Evolutionary conservation across 2,797 vertebrate species (phyloP).

Genomic region (Myripristis jacobus): DNA sequence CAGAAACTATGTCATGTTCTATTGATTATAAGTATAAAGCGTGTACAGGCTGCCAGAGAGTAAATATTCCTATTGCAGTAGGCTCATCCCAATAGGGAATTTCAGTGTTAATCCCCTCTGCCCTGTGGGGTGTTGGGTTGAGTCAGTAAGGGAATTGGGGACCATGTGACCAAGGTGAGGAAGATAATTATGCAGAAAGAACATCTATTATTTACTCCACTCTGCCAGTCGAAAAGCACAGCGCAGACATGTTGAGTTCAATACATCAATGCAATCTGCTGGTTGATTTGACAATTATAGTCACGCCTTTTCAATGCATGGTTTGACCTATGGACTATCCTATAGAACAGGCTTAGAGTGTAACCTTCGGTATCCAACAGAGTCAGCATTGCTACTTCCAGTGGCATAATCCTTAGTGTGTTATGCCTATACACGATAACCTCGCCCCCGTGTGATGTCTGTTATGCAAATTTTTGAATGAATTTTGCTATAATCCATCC

Average conservation of each 20-base stretch:
- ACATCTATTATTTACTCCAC: conserved; percentile 80
- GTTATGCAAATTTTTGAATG: conserved; percentile 42
- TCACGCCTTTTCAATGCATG: conserved; percentile 1
- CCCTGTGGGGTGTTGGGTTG: conserved; percentile 51
- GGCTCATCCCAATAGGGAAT: conserved; percentile 55
- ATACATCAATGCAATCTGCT: conserved; percentile 50
- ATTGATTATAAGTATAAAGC: conserved; percentile 58
- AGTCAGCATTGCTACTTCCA: conserved; percentile 9
- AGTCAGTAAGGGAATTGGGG: conserved; percentile 50
- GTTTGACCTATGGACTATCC: neutral
- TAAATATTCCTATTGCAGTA: conserved; percentile 56
- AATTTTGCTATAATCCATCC: conserved; percentile 44
- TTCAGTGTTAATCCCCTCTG: conserved; percentile 61
- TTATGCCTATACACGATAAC: neutral
- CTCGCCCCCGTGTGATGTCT: conserved; percentile 12
- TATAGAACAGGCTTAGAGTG: neutral
- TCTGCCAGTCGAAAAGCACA: conserved; percentile 65
- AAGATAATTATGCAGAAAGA: conserved; percentile 69
- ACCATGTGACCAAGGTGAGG: conserved; percentile 68
- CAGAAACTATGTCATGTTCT: conserved; percentile 62
- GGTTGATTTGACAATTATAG: conserved; percentile 28
- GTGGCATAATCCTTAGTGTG: neutral
- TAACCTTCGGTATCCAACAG: neutral
- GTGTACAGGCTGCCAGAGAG: conserved; percentile 48
- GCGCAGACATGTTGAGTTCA: conserved; percentile 54